These are phyloP conservation scores for Apotomis betuletana DNA, from an alignment of 2,888 invertebrate genomes.

Conservation along the genomic window DNA sequence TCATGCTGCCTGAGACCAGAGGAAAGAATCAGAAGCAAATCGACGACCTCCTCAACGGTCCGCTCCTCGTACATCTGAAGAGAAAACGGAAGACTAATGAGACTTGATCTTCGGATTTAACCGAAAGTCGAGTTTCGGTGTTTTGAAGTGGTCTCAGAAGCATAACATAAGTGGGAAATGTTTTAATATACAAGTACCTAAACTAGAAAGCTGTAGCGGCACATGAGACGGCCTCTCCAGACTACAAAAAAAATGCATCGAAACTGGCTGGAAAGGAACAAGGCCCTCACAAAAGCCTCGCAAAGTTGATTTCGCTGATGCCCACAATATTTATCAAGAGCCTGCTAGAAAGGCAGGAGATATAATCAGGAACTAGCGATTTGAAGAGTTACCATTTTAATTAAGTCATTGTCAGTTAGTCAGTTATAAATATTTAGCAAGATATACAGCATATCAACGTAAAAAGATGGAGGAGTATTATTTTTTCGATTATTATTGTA, in stretches of 20 bases:
- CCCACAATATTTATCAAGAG: too few species aligned
- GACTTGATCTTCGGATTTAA: conserved; percentile 22
- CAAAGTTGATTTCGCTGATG: too few species aligned
- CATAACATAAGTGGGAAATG: neutral
- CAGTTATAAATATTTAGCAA: neutral
- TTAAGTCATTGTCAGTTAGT: too few species aligned
- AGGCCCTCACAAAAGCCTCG: too few species aligned
- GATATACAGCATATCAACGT: neutral
- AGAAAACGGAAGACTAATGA: conserved; percentile 47
- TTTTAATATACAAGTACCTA: neutral
- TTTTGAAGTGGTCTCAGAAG: conserved; percentile 6
- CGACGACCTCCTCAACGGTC: conserved; percentile 64
- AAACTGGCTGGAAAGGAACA: neutral
- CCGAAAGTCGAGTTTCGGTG: conserved; percentile 17
- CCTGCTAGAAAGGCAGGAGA: too few species aligned
- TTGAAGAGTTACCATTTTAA: too few species aligned
- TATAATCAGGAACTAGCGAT: too few species aligned
- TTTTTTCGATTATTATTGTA: neutral
- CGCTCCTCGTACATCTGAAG: conserved; percentile 56
- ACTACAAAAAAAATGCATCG: too few species aligned
- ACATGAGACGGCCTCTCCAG: too few species aligned
- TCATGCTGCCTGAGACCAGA: conserved; percentile 71
- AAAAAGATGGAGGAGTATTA: neutral
- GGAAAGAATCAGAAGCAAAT: conserved; percentile 71
- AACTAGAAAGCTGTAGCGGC: neutral